Percentiles rank a stretch among this genome's conserved stretches.
Evolutionary conservation across 2,797 vertebrate species (phyloP).

Genomic region (Sorex maritimensis): DNA sequence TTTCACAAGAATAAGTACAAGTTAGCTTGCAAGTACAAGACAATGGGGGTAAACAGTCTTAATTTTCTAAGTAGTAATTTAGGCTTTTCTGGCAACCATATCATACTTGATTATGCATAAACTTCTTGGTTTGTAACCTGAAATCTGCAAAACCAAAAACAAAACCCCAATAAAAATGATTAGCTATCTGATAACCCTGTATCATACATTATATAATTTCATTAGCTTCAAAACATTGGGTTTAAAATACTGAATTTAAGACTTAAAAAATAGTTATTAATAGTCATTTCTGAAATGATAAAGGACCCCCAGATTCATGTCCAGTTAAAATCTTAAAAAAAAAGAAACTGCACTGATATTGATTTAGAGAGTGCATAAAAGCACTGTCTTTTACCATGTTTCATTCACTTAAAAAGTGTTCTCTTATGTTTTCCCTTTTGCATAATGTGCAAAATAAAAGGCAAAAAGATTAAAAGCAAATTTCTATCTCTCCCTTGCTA

Average conservation of each 20-base stretch:
- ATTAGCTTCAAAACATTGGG: conserved; percentile 87
- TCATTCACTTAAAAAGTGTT: conserved; percentile 89
- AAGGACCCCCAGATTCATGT: conserved; percentile 83
- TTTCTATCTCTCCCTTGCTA: conserved; percentile 91
- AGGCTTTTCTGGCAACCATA: conserved; percentile 92
- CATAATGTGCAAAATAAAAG: conserved; percentile 97
- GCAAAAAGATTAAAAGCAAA: conserved; percentile 93
- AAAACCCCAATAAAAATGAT: conserved; percentile 88
- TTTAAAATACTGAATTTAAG: conserved; percentile 87
- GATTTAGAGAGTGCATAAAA: conserved; percentile 90
- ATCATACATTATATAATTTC: conserved; percentile 88
- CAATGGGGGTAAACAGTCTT: conserved; percentile 91
- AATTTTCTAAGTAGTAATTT: conserved; percentile 89
- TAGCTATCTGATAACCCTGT: conserved; percentile 90
- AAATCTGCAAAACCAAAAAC: conserved; percentile 88
- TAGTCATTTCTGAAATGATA: conserved; percentile 86
- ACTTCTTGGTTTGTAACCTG: conserved; percentile 89
- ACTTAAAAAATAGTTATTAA: conserved; percentile 88
- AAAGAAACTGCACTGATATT: conserved; percentile 85
- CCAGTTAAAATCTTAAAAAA: conserved; percentile 81
- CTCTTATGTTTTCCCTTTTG: conserved; percentile 90
- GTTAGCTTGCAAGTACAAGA: conserved; percentile 93
- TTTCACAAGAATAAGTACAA: conserved; percentile 93
- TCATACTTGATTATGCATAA: conserved; percentile 87
- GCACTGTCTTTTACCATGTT: conserved; percentile 90